Percentiles rank a stretch among this genome's conserved stretches.
phyloP scores from a whole-genome alignment of 2,888 invertebrate genomes.

The Drosophila siamana region DNA sequence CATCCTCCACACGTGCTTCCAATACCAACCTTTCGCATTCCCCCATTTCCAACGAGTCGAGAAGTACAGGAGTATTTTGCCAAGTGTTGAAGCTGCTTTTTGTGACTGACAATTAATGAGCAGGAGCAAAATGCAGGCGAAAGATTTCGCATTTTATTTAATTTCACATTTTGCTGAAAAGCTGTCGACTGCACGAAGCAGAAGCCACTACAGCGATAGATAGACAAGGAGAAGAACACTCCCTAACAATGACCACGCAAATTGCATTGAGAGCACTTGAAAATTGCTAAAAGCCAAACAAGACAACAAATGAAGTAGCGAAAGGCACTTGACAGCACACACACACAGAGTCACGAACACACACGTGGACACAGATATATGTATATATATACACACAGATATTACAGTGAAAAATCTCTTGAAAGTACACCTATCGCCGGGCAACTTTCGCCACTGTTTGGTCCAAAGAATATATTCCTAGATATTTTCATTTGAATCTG shows the following conservation, averaged over 20 bases:
- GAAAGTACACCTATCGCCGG: neutral
- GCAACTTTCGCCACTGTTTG: too few relatives aligned
- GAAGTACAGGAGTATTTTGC: conserved; percentile 25
- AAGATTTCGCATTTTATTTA: conserved; percentile 77
- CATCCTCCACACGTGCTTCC: conserved; percentile 36
- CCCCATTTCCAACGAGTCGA: conserved; percentile 9
- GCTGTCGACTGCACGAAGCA: conserved; percentile 72
- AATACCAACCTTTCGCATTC: neutral
- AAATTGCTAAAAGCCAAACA: conserved; percentile 82
- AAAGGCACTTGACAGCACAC: conserved; percentile 76
- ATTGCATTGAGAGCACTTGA: conserved; percentile 83
- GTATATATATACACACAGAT: neutral
- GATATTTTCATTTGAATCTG: too few relatives aligned
- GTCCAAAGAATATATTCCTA: too few relatives aligned
- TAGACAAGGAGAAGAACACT: neutral
- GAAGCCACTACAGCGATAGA: conserved; percentile 5
- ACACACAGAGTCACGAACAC: conserved; percentile 50
- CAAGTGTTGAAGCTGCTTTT: conserved; percentile 75
- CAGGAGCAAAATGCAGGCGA: conserved; percentile 63
- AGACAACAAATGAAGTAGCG: conserved; percentile 83
- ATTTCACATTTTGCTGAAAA: conserved; percentile 71
- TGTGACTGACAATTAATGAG: conserved; percentile 78
- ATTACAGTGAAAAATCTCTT: neutral
- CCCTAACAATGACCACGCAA: conserved; percentile 73
- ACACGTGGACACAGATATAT: conserved; percentile 31